Evolutionary conservation across 1,140 invertebrate genomes (phyloP).

Genomic region (Diabrotica virgifera): DNA sequence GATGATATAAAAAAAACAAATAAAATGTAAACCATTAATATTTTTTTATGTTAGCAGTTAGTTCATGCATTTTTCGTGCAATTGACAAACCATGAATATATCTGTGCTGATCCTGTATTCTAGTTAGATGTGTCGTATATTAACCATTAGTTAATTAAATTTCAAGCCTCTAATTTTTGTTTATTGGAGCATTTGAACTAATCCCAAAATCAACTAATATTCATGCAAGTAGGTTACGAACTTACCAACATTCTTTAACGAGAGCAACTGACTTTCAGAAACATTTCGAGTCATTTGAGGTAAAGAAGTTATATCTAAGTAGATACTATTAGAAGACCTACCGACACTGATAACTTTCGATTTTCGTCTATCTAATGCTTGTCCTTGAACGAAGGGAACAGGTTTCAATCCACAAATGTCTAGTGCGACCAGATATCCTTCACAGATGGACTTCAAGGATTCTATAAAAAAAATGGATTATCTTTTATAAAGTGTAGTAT

Average conservation of each 20-base stretch:
- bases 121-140: too few species aligned
- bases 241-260: conserved; percentile 62
- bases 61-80: too few species aligned
- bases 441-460: conserved; percentile 82
- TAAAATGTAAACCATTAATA: too few species aligned
- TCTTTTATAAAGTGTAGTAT: too few species aligned
- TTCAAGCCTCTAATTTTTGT: too few species aligned
- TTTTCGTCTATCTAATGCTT: conserved; percentile 70
- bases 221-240: conserved; percentile 7
- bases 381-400: conserved; percentile 61
- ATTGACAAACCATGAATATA: too few species aligned
- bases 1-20: too few species aligned
- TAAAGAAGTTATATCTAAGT: conserved; percentile 56
- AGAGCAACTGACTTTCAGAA: conserved; percentile 62
- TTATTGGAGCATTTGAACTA: too few species aligned
- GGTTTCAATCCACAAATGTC: conserved; percentile 65
- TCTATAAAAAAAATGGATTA: conserved; percentile 54
- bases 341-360: conserved; percentile 62
- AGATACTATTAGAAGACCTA: conserved; percentile 50
- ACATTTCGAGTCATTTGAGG: conserved; percentile 61
- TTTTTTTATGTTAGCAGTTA: too few species aligned
- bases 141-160: too few species aligned
- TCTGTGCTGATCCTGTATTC: too few species aligned
- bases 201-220: too few species aligned
- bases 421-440: conserved; percentile 79